These are phyloP conservation scores for Enteromius thamalakanensis DNA, from an alignment of 2,797 vertebrate species.

Conservation along the genomic window DNA sequence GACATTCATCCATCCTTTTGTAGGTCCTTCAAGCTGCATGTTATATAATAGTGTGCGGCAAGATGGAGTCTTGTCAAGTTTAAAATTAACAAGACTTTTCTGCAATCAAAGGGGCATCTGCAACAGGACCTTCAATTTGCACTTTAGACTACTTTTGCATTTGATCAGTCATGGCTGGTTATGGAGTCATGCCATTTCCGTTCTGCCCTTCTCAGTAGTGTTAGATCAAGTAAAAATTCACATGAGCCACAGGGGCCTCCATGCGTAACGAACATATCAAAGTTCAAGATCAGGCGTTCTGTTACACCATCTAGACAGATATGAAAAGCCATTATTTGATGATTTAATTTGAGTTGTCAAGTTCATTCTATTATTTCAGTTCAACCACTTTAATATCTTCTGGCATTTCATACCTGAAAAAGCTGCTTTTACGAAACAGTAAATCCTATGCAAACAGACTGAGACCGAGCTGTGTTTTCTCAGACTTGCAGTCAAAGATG, in stretches of 20 bases:
- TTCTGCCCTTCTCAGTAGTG: background rate
- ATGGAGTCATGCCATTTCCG: background rate
- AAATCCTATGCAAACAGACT: conserved; percentile 74
- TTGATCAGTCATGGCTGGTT: conserved; percentile 41
- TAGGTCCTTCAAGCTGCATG: conserved; percentile 59
- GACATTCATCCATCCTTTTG: conserved; percentile 60
- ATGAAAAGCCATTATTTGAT: background rate
- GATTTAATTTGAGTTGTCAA: background rate
- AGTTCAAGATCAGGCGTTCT: background rate
- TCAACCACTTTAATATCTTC: conserved; percentile 48
- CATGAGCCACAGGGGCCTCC: background rate
- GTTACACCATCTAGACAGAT: background rate
- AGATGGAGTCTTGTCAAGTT: conserved; percentile 37
- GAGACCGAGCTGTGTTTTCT: conserved; percentile 73
- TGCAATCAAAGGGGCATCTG: conserved; percentile 23
- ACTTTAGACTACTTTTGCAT: conserved; percentile 57
- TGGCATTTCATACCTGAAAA: conserved; percentile 56
- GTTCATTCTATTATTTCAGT: conserved; percentile 6
- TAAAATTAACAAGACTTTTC: conserved; percentile 61
- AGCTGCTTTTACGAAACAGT: conserved; percentile 46
- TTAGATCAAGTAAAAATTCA: conserved; percentile 23
- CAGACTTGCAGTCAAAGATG: conserved; percentile 71
- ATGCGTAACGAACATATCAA: background rate
- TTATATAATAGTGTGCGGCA: conserved; percentile 57
- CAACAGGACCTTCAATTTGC: conserved; percentile 56